Evolutionary conservation across 2,797 vertebrate species (phyloP), one percentile per base, ranked within the genome.

Genomic region (Centroberyx gerrardi): DNA sequence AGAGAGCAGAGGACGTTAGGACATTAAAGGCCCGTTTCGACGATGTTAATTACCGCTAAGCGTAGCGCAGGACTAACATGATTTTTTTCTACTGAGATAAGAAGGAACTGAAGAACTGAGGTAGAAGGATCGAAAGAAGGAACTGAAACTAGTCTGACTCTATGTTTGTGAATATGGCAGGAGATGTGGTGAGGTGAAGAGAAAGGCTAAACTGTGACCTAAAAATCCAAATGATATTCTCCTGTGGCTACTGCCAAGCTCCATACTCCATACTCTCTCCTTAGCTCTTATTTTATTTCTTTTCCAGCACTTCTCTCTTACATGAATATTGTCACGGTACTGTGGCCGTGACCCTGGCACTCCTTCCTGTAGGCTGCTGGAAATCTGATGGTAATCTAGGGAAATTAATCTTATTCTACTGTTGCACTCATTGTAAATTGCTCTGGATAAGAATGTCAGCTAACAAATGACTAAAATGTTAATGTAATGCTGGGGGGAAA

Each of bases 391-490:
- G 13, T 44, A 44, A 44, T 13, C 42, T 44, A 44, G 14, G 9
- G 13, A 62, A 69, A 56, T 40, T 5, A 12, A 55, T 4, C 14
- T 60, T 58, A 15, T 58, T 51, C 12, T 63, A 40, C 2, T 71
- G 12, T 38, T 5, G n/a, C 5, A 40, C 10, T 42, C 40, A 42
- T 42, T 42, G 3, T 42, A 42, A 42, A 10, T 54, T 33, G 31
- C 13, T 61, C 4, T 52, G 38, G 28, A 49, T 28, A 9, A 38
- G 17, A 44, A 28, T 29, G 71, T 68, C 4, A 46, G 28, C 53
- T 22, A 22, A 22, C 22, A 22, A 22, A 22, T 49, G 4, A 29
- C 8, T 8, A 8, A 36, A 74, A 44, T 8, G 1, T 22, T 38
- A 44, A 70, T 56, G 5, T 6, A 48, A 17, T 2, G 14, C 40